Evolutionary conservation across 2,888 invertebrate species (phyloP), one percentile per base, ranked within the genome.

Genomic region (Ichneumoninae sp.): DNA sequence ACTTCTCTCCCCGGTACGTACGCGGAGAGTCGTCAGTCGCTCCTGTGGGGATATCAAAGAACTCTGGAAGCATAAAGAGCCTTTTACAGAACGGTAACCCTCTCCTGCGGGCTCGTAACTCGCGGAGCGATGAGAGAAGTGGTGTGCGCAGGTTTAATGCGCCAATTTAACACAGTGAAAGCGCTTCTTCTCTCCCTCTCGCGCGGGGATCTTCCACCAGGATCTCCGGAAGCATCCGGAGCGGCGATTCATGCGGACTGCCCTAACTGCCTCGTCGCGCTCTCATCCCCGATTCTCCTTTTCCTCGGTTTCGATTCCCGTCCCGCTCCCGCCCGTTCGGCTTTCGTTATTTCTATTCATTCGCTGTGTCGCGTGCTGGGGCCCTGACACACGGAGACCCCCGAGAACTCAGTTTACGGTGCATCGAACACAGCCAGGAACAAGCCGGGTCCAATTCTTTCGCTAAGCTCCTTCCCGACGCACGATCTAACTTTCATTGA

Each of bases 91-190:
- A 75, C 50, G 47, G 10, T 47, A 16, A 47, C 33, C 60, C 36
- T 30, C 70, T 54, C 66, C 40, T n/a, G 16, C 13, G 30, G 33
- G 4, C 62, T 47, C 40, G 66, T 71, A 82, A 82, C 69, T 47
- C 72, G 60, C 68, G 44, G 36, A 57, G 65, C 74, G 62, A 30
- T 50, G 52, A 79, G 47, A 54, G 40, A 57, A 65, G 44, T 68
- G 40, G 44, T 62, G 44, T 62, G 76, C 80, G 85, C 78, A 72
- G 82, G 66, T 85, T 86, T 84, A 86, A 87, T 85, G 78, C 86
- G 86, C 85, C 85, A 83, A 87, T 87, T 87, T 86, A 86, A 87
- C 87, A 85, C 83, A 86, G 30, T 84, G 80, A 84, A 84, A 84
- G 83, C 68, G 68, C 62, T 69, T 72, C 83, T 77, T 80, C 69